Evolutionary conservation across 2,797 vertebrate genomes (phyloP).

Genomic region (Lophotriccus pileatus): DNA sequence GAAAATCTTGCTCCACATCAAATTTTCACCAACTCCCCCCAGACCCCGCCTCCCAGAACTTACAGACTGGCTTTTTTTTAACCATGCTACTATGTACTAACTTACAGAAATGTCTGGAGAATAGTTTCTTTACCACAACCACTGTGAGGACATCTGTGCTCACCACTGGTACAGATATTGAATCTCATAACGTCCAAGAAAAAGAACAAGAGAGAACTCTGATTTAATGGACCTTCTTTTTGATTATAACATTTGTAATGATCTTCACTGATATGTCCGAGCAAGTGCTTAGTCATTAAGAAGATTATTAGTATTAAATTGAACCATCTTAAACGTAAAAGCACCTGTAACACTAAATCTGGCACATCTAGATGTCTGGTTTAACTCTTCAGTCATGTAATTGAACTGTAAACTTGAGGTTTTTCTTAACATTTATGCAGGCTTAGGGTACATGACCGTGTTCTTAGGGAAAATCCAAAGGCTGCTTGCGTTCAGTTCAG

Average conservation of each 20-base stretch:
- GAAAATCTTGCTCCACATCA: background rate
- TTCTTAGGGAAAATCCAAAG: background rate
- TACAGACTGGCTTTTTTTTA: background rate
- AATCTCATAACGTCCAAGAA: background rate
- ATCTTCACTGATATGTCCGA: background rate
- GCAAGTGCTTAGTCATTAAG: background rate
- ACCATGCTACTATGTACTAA: background rate
- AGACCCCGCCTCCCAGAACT: background rate
- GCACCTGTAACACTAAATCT: background rate
- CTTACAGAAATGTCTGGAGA: background rate
- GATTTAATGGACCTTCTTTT: background rate
- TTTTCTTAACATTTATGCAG: background rate
- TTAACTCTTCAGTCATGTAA: background rate
- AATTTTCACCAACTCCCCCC: background rate
- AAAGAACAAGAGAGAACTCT: background rate
- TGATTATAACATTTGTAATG: background rate
- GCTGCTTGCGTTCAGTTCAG: background rate
- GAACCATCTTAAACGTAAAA: background rate
- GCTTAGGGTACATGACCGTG: background rate
- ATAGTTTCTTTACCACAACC: background rate
- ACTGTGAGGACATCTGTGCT: background rate
- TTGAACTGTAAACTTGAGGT: background rate
- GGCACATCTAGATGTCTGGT: background rate
- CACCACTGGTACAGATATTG: background rate
- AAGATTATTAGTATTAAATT: background rate